Base-by-base conservation (phyloP, 2,888 invertebrate species). In the Xestia ashworthii region DNA sequence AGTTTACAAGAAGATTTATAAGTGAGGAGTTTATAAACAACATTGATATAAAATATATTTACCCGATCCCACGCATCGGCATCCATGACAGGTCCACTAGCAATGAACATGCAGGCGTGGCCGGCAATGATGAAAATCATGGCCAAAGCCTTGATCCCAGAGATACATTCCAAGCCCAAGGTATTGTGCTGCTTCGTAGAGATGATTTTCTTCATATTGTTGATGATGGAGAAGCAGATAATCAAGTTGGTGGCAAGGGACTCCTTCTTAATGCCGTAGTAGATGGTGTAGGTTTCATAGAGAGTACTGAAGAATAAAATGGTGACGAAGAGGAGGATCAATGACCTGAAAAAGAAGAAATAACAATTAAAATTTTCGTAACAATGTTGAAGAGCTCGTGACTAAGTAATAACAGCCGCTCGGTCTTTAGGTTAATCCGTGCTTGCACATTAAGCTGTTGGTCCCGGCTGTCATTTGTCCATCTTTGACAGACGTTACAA, bases 91-190 rank as follows among this genome's bases (percentile, higher is more conserved):
- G 98, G 98, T 71, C 98, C 98, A 89, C 97, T 97, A 38, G 97
- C 97, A 66, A 97, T 96, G 89, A 98, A 98, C 67, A 98, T 93
- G 55, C 98, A 94, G 0, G 97, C 97, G 90, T 98, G 98, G 0
- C 98, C 98, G 55, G 96, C 95, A 11, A 98, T 93, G 69, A 98
- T 98, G 69, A 98, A 96, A 0, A 97, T 84, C 98, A 98, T 98
- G 0, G 98, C 97, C 69, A 98, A 89, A 22, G 97, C 97, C 89
- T 98, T 98, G 60, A 98, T 97, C 0, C 98, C 98, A 68, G 97
- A 97, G 70, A 98, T 95, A 87, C 98, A 97, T 83, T 98, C 97
- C 74, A 98, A 93, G 46, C 98, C 97, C 16, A 97, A 90, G 53
- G 97, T 96, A 69, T 97, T 97, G 67, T 97, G 95, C 74, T 97